Percentiles rank a stretch among this genome's conserved stretches.
These are phyloP conservation scores for Dromaius novaehollandiae DNA, from an alignment of 2,113 vertebrate genomes.

Conservation along the genomic window DNA sequence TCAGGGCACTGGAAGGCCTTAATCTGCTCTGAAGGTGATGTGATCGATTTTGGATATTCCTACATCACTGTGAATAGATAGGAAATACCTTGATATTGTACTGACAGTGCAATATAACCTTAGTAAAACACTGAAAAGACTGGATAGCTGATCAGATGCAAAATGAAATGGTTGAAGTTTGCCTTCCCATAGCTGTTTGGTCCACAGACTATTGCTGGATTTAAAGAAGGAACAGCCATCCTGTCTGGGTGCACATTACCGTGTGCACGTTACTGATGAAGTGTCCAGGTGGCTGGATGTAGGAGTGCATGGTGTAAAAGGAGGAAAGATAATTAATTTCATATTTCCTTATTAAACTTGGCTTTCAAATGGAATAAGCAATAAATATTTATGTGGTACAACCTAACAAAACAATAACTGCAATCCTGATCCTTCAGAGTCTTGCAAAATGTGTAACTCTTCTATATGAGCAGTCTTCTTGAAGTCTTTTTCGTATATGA, in stretches of 20 bases:
- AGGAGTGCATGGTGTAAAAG: not conserved
- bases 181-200: not conserved
- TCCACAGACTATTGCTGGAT: not conserved
- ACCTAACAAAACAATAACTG: not conserved
- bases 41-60: not conserved
- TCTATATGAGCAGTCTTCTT: not conserved
- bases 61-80: not conserved
- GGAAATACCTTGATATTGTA: not conserved
- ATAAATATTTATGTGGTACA: not conserved
- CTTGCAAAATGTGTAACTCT: not conserved
- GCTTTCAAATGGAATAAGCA: not conserved
- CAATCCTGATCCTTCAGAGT: not conserved
- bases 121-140: not conserved
- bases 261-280: not conserved
- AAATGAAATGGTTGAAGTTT: not conserved
- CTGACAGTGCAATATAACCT: not conserved
- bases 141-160: not conserved
- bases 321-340: not conserved
- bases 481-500: not conserved
- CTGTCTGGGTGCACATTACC: not conserved
- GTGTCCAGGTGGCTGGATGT: not conserved
- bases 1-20: rapidly evolving
- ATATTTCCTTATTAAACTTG: not conserved
- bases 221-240: slow-evolving; percentile 8
- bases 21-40: not conserved